Conservation (phyloP, 1,140 invertebrate species). For the Bombyx mandarina region DNA sequence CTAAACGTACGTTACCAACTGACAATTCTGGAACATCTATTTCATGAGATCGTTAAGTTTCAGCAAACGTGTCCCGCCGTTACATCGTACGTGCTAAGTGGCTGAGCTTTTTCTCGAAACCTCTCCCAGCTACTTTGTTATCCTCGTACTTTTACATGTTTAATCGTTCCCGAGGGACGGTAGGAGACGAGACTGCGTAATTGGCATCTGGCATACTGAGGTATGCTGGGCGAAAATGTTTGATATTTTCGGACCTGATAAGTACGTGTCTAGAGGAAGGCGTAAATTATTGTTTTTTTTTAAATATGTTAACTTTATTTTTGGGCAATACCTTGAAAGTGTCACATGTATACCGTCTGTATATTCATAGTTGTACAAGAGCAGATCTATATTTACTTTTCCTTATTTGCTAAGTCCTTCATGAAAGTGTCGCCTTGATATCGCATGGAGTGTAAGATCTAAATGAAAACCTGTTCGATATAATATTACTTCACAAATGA, state of each 20-base stretch:
- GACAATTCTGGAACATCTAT: constrained; percentile 8
- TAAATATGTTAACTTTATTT: too few relatives aligned
- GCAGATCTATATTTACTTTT: too few relatives aligned
- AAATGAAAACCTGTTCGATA: too few relatives aligned
- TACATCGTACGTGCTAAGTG: constrained; percentile 64
- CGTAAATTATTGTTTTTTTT: too few relatives aligned
- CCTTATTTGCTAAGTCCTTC: too few relatives aligned
- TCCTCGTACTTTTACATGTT: constrained; percentile 66
- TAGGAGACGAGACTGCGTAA: constrained; percentile 15
- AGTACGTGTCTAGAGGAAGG: not conserved
- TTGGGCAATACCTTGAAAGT: too few relatives aligned
- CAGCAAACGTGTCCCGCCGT: constrained; percentile 52
- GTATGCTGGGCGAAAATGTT: not conserved
- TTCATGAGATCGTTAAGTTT: constrained; percentile 41
- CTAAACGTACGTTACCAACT: too few relatives aligned
- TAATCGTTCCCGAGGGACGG: constrained; percentile 56
- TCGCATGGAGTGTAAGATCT: too few relatives aligned
- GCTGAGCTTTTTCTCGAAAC: constrained; percentile 30
- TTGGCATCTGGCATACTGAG: constrained; percentile 8
- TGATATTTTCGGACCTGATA: not conserved
- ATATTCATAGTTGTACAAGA: too few relatives aligned
- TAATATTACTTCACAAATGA: too few relatives aligned
- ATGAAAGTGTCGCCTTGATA: too few relatives aligned
- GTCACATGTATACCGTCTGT: too few relatives aligned
- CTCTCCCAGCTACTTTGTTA: constrained; percentile 52